Evolutionary conservation across 2,113 vertebrate species (phyloP).

Genomic region (Typhlomys cinereus): DNA sequence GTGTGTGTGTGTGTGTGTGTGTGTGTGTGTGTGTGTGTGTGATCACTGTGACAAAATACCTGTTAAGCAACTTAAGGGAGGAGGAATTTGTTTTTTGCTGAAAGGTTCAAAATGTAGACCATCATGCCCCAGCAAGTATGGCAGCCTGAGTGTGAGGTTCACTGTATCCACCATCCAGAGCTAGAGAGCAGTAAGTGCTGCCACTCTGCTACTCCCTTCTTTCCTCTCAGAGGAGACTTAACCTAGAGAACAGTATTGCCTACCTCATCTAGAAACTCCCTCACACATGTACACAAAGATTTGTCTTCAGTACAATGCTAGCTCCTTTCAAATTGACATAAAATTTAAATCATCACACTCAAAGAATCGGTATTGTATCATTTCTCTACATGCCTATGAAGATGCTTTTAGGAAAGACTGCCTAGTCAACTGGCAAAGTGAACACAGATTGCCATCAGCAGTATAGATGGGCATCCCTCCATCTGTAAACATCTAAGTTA

Average conservation of each 20-base stretch:
- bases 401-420: neutral
- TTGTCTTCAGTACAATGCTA: neutral
- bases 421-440: neutral
- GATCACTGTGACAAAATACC: too few relatives aligned
- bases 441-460: neutral
- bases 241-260: too few relatives aligned
- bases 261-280: too few relatives aligned
- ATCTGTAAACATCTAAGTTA: neutral
- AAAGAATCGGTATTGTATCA: neutral
- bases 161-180: too few relatives aligned
- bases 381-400: neutral
- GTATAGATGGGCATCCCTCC: neutral
- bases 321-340: neutral
- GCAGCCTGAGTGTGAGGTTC: neutral
- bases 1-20: too few relatives aligned
- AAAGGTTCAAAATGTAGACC: too few relatives aligned
- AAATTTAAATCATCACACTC: neutral
- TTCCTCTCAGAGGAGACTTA: too few relatives aligned
- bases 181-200: too few relatives aligned
- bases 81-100: neutral
- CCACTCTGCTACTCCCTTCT: accelerated
- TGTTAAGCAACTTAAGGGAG: too few relatives aligned
- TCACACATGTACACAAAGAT: neutral
- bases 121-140: neutral
- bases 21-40: too few relatives aligned